These are phyloP conservation scores for Pocillopora grandis DNA, from an alignment of 92 coral and sea anemone genomes.

Conservation along the genomic window DNA sequence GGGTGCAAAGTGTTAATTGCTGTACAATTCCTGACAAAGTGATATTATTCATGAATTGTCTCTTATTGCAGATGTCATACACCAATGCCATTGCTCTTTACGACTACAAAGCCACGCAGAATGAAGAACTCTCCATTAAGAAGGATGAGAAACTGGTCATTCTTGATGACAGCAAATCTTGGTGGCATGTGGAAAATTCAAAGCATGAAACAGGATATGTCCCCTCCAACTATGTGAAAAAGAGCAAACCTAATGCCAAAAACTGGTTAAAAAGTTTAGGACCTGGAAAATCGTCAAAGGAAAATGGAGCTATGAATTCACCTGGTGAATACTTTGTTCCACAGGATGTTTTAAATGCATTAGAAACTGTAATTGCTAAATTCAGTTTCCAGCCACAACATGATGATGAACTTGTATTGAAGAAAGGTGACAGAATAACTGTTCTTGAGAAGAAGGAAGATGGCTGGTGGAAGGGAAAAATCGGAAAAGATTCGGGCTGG, in stretches of 20 bases:
- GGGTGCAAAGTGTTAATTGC: too few species aligned
- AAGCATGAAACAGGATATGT: slow-evolving; percentile 81
- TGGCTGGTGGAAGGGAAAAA: slow-evolving; percentile 98
- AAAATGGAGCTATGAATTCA: slow-evolving; percentile 9
- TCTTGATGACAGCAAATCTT: slow-evolving; percentile 85
- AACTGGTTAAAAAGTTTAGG: slow-evolving; percentile 44
- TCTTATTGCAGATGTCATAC: slow-evolving; percentile 74
- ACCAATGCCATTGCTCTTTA: slow-evolving; percentile 83
- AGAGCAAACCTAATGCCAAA: slow-evolving; percentile 57
- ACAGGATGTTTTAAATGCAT: slow-evolving; percentile 62
- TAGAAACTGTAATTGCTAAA: slow-evolving; percentile 79
- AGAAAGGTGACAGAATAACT: slow-evolving; percentile 76
- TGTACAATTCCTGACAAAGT: too few species aligned
- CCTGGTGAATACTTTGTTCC: slow-evolving; percentile 84
- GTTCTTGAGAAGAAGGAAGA: slow-evolving; percentile 95
- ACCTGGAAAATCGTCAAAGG: neutral
- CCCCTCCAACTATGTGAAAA: slow-evolving; percentile 92
- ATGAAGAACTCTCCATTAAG: slow-evolving; percentile 87
- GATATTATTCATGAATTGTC: neutral
- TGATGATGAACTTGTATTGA: slow-evolving; percentile 88
- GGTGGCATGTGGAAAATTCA: slow-evolving; percentile 99
- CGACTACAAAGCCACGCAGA: slow-evolving; percentile 87
- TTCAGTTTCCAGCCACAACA: slow-evolving; percentile 79
- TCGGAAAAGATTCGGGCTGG: slow-evolving; percentile 80
- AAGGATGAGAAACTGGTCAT: slow-evolving; percentile 87